Conservation (phyloP, 2,797 vertebrate genomes). For the Chaetophractus vellerosus region DNA sequence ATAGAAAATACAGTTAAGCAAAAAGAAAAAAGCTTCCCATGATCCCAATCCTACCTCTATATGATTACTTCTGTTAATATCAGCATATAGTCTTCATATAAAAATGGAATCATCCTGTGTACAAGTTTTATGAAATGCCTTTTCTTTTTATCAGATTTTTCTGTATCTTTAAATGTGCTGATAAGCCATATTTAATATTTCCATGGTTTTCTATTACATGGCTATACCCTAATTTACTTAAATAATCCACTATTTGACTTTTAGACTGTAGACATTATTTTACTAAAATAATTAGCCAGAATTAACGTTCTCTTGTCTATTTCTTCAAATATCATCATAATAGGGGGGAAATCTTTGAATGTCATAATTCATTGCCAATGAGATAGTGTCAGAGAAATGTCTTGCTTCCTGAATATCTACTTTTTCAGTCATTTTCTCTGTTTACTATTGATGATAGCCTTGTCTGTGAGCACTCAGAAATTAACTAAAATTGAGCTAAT, state of each 20-base stretch:
- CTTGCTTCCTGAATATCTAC: neutral
- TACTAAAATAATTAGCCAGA: neutral
- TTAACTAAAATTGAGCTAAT: conserved; percentile 27
- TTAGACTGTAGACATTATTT: conserved; percentile 1
- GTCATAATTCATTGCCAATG: neutral
- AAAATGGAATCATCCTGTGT: conserved; percentile 23
- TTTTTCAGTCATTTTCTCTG: neutral
- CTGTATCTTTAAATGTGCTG: neutral
- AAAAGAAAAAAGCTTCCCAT: neutral
- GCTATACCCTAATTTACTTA: neutral
- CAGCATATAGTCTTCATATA: neutral
- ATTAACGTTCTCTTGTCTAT: neutral
- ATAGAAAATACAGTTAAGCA: neutral
- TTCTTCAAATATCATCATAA: conserved; percentile 4
- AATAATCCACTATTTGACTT: neutral
- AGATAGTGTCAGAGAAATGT: neutral
- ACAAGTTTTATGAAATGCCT: neutral
- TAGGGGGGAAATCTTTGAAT: neutral
- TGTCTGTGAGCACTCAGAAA: conserved; percentile 4
- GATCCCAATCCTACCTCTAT: neutral
- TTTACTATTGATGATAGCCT: neutral
- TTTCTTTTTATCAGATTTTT: conserved; percentile 45
- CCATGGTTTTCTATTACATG: neutral
- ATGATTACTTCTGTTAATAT: neutral
- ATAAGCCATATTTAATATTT: conserved; percentile 4